Evolutionary conservation across 2,888 invertebrate species (phyloP).

Genomic region (Agonopterix heracliana): DNA sequence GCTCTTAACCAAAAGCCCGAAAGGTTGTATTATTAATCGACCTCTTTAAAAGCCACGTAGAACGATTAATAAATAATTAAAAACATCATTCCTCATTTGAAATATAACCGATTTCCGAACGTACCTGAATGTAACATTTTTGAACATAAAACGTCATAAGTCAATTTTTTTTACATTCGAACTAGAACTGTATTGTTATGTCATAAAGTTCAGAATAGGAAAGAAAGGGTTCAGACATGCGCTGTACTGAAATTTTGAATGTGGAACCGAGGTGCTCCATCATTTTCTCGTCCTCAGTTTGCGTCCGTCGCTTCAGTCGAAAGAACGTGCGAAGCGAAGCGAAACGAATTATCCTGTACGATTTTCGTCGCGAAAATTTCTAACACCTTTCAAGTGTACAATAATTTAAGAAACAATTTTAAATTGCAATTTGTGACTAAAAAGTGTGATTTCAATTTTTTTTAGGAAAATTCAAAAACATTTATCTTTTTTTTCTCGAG

Average conservation of each 20-base stretch:
- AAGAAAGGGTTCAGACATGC: conserved; percentile 20
- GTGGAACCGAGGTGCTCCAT: conserved; percentile 44
- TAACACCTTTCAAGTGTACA: no score
- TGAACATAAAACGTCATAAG: conserved; percentile 10
- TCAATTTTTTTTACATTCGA: background rate
- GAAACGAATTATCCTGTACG: conserved; percentile 16
- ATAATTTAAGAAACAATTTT: background rate
- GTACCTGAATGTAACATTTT: conserved; percentile 44
- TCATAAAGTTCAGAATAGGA: conserved; percentile 4
- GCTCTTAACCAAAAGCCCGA: background rate
- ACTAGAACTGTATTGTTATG: conserved; percentile 6
- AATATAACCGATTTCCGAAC: conserved; percentile 29
- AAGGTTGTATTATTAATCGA: background rate
- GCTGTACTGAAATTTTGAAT: conserved; percentile 28
- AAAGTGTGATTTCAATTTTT: no score
- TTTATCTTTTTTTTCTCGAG: no score
- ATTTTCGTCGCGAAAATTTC: conserved; percentile 8
- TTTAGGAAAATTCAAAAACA: no score
- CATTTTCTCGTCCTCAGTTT: conserved; percentile 45
- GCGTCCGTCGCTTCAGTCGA: conserved; percentile 22
- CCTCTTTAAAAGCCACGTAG: conserved; percentile 11
- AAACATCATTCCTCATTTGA: conserved; percentile 29
- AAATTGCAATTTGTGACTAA: background rate
- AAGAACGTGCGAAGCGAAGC: conserved; percentile 23
- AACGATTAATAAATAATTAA: conserved; percentile 34